These are phyloP conservation scores for Heloderma charlesbogerti DNA, from an alignment of 2,113 vertebrate species.

Conservation along the genomic window DNA sequence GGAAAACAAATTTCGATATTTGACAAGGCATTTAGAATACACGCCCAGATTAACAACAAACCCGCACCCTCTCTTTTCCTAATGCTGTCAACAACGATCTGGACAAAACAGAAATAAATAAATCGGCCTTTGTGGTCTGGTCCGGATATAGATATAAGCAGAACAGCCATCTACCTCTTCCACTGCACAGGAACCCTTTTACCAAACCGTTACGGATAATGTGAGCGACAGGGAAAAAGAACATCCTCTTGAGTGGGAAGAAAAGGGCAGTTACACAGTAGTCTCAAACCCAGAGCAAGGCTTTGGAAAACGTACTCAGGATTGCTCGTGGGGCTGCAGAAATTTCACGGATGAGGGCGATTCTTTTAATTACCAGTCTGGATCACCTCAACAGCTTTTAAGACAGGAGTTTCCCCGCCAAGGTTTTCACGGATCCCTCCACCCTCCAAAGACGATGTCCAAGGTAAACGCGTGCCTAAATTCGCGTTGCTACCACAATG, in stretches of 20 bases:
- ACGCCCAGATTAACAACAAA: not conserved
- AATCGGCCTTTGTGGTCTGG: not conserved
- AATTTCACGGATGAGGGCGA: no score
- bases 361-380: not conserved
- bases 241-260: not conserved
- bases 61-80: not conserved
- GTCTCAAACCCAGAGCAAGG: not conserved
- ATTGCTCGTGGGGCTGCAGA: not conserved
- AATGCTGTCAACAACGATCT: not conserved
- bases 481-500: not conserved
- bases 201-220: not conserved
- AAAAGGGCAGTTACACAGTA: constrained; percentile 1
- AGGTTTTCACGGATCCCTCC: not conserved
- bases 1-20: not conserved
- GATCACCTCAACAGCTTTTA: not conserved
- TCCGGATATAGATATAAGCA: not conserved
- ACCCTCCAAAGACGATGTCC: no score
- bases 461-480: not conserved
- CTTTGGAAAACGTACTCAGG: not conserved
- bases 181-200: not conserved
- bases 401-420: not conserved
- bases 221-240: not conserved
- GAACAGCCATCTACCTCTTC: not conserved
- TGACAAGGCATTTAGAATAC: not conserved
- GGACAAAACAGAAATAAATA: not conserved